Evolutionary conservation across 2,113 vertebrate species (phyloP), one percentile per base, ranked within the genome.

Genomic region (Tyrannus savana): DNA sequence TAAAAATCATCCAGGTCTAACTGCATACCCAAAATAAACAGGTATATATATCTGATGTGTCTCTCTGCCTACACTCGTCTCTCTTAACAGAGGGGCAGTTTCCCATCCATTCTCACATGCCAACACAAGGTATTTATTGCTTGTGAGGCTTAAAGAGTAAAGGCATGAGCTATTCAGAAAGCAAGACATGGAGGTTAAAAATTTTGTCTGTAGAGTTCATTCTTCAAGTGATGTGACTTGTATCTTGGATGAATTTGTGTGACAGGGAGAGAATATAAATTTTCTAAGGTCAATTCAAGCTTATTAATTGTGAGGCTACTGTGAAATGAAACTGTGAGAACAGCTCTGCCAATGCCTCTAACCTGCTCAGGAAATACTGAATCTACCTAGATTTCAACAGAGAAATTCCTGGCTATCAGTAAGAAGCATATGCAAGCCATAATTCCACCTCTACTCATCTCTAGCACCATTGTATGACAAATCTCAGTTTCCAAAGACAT

Each of bases 121-220:
- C n/a, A 84, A 35, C 28, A 84, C 27, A 67, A 67, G 12, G 39
- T 71, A 88, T 73, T 75, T 52, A 59, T 41, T 66, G 12, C 21
- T 62, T 33, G 25, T 30, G 72, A 86, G 56, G 23, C n/a, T 68
- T 92, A 52, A 75, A 56, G 60, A 96, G 74, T 87, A 80, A 53
- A 85, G 49, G 24, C 68, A 89, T 41, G 23, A 87, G 39, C 47
- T 81, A 86, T 16, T 33, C 23, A 74, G 52, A 90, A 90, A 78
- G 60, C 30, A 89, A 95, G 86, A 84, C 37, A 72, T 24, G 35
- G 28, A 74, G 37, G 30, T 35, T 74, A 86, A 35, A 58, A 83
- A 92, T 84, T 89, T 86, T 67, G 33, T 50, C 27, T 59, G 35
- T 22, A 71, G 23, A 79, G 44, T 12, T 93, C 27, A 55, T 63